Percentiles rank a stretch among this genome's conserved stretches.
Evolutionary conservation across 2,797 vertebrate genomes (phyloP).

Genomic region (Heliangelus exortis): DNA sequence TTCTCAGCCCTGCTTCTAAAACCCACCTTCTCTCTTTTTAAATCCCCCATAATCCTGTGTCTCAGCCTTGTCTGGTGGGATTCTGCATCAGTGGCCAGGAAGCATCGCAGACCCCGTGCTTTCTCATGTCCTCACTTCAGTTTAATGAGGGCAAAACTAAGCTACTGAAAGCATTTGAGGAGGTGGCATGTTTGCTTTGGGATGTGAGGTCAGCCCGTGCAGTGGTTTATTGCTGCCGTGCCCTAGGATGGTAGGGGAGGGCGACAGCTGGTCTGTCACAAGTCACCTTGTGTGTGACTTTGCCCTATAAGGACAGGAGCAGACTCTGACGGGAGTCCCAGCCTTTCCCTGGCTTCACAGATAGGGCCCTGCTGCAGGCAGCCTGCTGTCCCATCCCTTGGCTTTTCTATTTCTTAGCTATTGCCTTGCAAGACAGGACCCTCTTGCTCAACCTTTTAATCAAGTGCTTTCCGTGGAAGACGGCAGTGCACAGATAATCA

Average conservation of each 20-base stretch:
- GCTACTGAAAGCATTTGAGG: fast-evolving
- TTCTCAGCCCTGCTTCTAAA: background rate
- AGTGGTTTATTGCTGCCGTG: background rate
- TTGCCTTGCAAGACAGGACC: fast-evolving
- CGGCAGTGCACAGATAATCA: background rate
- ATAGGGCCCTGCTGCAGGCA: background rate
- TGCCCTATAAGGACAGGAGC: conserved; percentile 9
- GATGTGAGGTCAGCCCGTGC: fast-evolving
- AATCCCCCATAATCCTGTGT: background rate
- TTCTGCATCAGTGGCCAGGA: background rate
- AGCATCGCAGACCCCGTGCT: background rate
- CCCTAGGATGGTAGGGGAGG: background rate
- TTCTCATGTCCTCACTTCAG: background rate
- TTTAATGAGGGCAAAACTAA: background rate
- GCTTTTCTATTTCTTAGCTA: background rate
- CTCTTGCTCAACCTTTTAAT: background rate
- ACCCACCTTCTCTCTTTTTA: background rate
- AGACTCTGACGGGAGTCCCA: background rate
- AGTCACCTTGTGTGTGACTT: conserved; percentile 18
- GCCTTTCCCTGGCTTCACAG: fast-evolving
- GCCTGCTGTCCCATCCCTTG: fast-evolving
- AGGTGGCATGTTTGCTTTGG: background rate
- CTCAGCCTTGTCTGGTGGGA: fast-evolving
- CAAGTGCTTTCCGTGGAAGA: background rate
- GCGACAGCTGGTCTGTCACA: background rate